Evolutionary conservation across 2,113 vertebrate species (phyloP), one percentile per base, ranked within the genome.

Genomic region (Emydocephalus ijimae): DNA sequence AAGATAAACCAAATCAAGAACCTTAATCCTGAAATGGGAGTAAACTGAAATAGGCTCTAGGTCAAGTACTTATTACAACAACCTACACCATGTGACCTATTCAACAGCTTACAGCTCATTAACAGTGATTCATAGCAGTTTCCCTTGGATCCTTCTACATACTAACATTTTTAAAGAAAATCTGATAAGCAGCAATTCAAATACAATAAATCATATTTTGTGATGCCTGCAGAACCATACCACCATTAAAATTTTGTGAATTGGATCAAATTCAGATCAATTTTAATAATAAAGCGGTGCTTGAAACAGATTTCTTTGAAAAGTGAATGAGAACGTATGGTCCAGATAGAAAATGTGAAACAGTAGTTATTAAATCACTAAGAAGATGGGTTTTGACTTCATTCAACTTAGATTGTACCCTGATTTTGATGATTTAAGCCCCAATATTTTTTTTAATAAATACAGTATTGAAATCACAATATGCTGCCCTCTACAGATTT

Each of bases 1-100:
- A 10, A 55, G 18, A 24, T 54, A 59, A 59, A 45, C 29, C 91
- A 86, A 81, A 94, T 90, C 94, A 93, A 94, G 87, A 55, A 94
- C 14, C 88, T 87, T 94, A 89, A 90, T 95, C 81, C 94, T 61
- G 21, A 43, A 89, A 89, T 48, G 21, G 45, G 39, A 92, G 61
- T 29, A 85, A 64, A 90, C 8, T 45, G 20, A 45, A 92, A 24
- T 87, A 55, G 15, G 12, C 7, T 48, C 39, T 15, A 81, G 8
- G 12, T 4, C 39, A 20, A 92, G 91, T 23, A 92, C 23, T 69
- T n/a, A 20, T 86, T 92, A 90, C 34, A 64, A 85, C 54, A 93
- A 90, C 18, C 14, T 20, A 52, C 4, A 85, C 43, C 23, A 91
- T 92, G 88, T 34, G 74, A 89, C 9, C 61, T 18, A 61, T 9